Evolutionary conservation across 1,140 invertebrate genomes (phyloP).

Genomic region (Heliothis virescens): DNA sequence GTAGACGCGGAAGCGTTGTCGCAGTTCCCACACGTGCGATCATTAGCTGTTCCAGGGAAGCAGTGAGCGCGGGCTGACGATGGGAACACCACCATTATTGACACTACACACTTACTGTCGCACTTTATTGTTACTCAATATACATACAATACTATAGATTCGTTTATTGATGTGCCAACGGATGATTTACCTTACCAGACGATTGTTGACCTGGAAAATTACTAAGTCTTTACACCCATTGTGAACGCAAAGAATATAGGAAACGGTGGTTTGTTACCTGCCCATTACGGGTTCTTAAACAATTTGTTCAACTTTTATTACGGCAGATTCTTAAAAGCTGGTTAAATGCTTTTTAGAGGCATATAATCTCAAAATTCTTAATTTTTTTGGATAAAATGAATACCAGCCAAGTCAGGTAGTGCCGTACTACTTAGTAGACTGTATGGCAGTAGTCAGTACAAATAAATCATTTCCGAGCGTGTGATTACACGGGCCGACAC

Average conservation of each 20-base stretch:
- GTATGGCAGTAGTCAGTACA: neutral
- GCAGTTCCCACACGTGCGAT: constrained; percentile 67
- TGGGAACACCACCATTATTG: constrained; percentile 69
- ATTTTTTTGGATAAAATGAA: no score
- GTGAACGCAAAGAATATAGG: no score
- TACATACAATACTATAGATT: constrained; percentile 27
- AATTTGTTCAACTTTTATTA: neutral
- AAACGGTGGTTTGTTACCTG: no score
- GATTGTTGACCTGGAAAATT: constrained; percentile 1
- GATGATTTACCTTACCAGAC: neutral
- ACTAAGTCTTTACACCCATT: neutral
- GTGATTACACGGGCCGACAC: constrained; percentile 15
- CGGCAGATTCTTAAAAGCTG: no score
- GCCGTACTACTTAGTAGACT: constrained; percentile 1
- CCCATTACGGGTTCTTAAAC: no score
- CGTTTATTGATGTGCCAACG: constrained; percentile 5
- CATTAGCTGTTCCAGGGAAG: constrained; percentile 73
- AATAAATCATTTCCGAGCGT: constrained; percentile 27
- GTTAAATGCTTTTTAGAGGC: no score
- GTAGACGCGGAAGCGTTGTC: constrained; percentile 59
- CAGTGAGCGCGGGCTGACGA: constrained; percentile 49
- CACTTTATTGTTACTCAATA: constrained; percentile 25
- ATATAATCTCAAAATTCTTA: no score
- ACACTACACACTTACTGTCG: constrained; percentile 55
- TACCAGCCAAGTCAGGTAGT: neutral